Conservation (phyloP, 2,113 vertebrate species). For the Cephalopholis sonnerati region DNA sequence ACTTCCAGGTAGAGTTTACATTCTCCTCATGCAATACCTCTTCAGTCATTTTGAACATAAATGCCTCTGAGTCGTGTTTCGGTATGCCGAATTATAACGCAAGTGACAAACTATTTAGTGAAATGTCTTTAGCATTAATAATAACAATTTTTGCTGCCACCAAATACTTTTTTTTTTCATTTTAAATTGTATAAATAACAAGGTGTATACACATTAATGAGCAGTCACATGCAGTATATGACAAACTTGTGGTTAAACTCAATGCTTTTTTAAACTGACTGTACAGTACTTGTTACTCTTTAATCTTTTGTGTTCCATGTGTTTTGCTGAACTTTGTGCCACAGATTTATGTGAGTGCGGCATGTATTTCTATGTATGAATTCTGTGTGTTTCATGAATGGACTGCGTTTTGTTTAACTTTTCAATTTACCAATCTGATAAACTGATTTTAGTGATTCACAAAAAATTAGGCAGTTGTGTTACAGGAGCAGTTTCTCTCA, state of each 20-base stretch:
- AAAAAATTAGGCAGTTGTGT: background rate
- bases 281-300: constrained; percentile 38
- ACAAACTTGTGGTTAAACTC: constrained; percentile 13
- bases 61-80: constrained; percentile 5
- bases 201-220: constrained; percentile 9
- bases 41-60: background rate
- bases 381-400: constrained; percentile 31
- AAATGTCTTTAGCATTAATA: constrained; percentile 22
- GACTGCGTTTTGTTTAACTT: background rate
- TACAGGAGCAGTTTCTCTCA: background rate
- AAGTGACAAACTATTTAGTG: background rate
- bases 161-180: constrained; percentile 24
- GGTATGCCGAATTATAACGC: background rate
- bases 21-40: constrained; percentile 30
- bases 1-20: constrained; percentile 18
- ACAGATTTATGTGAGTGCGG: constrained; percentile 17
- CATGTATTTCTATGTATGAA: constrained; percentile 31
- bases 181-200: constrained; percentile 24
- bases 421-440: background rate
- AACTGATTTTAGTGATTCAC: background rate
- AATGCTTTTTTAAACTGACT: constrained; percentile 17
- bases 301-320: constrained; percentile 11
- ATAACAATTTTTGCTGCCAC: background rate
- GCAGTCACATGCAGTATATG: constrained; percentile 15
- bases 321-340: constrained; percentile 22